phyloP scores from a whole-genome alignment of 1,140 invertebrate species.

The Drosophila tristis region DNA sequence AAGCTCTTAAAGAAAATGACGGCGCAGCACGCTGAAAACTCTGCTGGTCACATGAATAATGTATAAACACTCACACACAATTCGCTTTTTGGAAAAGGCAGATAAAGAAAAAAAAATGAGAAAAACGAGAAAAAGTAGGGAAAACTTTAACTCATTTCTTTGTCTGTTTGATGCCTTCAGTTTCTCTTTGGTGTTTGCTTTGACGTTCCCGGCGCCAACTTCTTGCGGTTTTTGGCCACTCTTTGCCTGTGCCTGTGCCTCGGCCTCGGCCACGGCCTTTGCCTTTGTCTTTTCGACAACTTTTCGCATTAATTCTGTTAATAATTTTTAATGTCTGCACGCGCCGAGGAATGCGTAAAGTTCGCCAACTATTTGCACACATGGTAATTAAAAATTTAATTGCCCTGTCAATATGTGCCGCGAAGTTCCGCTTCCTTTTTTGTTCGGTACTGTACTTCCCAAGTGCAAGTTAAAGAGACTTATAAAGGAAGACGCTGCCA shows the following conservation, averaged over 20 bases:
- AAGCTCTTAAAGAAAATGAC: constrained; percentile 37
- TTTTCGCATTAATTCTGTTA: constrained; percentile 80
- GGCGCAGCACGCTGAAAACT: constrained; percentile 12
- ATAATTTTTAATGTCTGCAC: constrained; percentile 73
- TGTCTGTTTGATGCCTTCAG: constrained; percentile 57
- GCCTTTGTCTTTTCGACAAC: constrained; percentile 59
- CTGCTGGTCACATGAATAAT: constrained; percentile 65
- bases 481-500: constrained; percentile 21
- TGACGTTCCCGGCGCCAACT: constrained; percentile 57
- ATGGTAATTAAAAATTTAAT: constrained; percentile 80
- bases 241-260: constrained; percentile 46
- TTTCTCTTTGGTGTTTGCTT: constrained; percentile 59
- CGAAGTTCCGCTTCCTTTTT: constrained; percentile 20
- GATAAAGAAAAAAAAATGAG: constrained; percentile 12
- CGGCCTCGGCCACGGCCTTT: constrained; percentile 37
- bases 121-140: constrained; percentile 19
- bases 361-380: constrained; percentile 64
- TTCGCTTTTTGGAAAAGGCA: constrained; percentile 27
- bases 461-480: constrained; percentile 3
- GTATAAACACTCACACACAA: constrained; percentile 27
- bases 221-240: constrained; percentile 48
- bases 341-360: constrained; percentile 49
- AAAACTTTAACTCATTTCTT: constrained; percentile 57
- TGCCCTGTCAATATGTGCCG: constrained; percentile 66
- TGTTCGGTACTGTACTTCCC: constrained; percentile 5